These are phyloP conservation scores for Ceratosolen solmsi DNA, from an alignment of 1,140 invertebrate genomes.

Conservation along the genomic window DNA sequence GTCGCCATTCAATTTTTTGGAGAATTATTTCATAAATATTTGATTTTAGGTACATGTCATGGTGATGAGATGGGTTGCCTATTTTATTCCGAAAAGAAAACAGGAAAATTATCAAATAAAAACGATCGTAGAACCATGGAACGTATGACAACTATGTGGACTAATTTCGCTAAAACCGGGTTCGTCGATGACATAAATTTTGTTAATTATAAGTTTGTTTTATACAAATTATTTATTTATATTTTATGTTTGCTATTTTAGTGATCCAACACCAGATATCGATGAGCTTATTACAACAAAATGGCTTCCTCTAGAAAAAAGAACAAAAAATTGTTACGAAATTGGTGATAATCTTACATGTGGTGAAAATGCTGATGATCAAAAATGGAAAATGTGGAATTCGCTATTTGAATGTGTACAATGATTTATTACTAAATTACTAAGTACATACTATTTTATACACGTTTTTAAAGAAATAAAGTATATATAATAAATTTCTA, in stretches of 20 bases:
- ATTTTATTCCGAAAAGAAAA: conserved; percentile 52
- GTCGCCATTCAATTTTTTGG: too few relatives aligned
- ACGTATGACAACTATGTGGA: conserved; percentile 67
- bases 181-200: too few relatives aligned
- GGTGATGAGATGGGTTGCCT: conserved; percentile 58
- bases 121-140: conserved; percentile 57
- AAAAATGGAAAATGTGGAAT: conserved; percentile 52
- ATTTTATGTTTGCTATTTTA: conserved; percentile 47
- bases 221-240: too few relatives aligned
- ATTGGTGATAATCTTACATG: conserved; percentile 60
- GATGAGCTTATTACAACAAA: conserved; percentile 60
- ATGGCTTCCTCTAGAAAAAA: conserved; percentile 64
- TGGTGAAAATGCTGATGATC: conserved; percentile 54
- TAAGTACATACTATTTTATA: too few relatives aligned
- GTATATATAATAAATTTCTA: too few relatives aligned
- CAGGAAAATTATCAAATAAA: conserved; percentile 39
- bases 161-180: conserved; percentile 70
- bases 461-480: too few relatives aligned
- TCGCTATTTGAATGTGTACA: conserved; percentile 28
- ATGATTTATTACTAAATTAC: too few relatives aligned
- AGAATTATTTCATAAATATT: too few relatives aligned
- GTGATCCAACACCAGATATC: conserved; percentile 68
- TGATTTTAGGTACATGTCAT: conserved; percentile 57
- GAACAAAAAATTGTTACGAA: conserved; percentile 63
- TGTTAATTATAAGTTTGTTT: too few relatives aligned